Base-by-base conservation (phyloP, 2,113 vertebrate genomes). In the Crypturellus undulatus region DNA sequence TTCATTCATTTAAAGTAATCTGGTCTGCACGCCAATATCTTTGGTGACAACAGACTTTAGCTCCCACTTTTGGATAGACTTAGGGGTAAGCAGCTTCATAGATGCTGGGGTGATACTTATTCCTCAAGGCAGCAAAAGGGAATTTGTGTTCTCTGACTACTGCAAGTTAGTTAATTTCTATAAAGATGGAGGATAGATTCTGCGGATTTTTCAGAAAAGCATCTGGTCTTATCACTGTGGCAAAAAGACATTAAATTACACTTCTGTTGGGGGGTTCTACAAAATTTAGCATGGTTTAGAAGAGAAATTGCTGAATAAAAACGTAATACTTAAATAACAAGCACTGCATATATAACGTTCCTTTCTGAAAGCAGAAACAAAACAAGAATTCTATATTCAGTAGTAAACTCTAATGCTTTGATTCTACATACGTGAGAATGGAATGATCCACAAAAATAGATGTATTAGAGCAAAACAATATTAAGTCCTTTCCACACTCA, bases 101-200 rank as follows among this genome's bases (percentile, higher is more conserved):
- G 10, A 18, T 7, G 24, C 20, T 34, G 13, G 36, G 4, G 25
- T 16, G 6, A 45, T 47, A 7, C 2, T 60, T 4, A 0, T 32
- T 5, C 63, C 70, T 81, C 62, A 84, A 80, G 51, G 12, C 5
- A 59, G 19, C 43, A 47, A 58, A 16, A 26, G 56, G n/a, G 20
- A 77, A 51, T 60, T 72, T 43, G 17, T 16, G 1, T 63, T 69
- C 68, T 45, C 17, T 65, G 20, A 5, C 86, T 69, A 9, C 28
- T 43, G 34, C 22, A 47, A n/a, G 19, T 17, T 30, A 54, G 22
- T 75, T 82, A 26, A 42, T 77, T 83, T 77, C 71, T 80, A 4
- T n/a, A n/a, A 25, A 60, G 88, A 22, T 6, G 12, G 16, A 11
- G n/a, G n/a, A 40, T 36, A 78, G 24, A 60, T 83, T 34, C 69